Base-by-base conservation (phyloP, 2,113 vertebrate genomes). In the Corvus cornix region DNA sequence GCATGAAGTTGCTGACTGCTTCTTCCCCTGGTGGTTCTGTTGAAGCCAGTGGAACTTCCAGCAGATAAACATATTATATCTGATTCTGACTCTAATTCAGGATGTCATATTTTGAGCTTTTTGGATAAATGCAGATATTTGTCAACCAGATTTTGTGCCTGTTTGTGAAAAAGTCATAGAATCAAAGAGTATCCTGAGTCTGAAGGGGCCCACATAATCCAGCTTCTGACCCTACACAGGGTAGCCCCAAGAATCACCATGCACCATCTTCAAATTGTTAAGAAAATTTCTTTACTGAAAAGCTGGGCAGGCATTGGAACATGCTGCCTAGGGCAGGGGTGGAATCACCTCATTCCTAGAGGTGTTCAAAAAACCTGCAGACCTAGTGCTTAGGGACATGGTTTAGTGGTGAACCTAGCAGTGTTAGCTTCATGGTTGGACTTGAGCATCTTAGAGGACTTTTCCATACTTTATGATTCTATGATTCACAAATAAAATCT, bases 41-140 rank as follows among this genome's bases (percentile, higher is more conserved):
- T 56, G 53, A 89, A 82, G 39, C 7, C 22, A 22, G 20, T 15
- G 20, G 15, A 37, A n/a, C 2, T 78, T 22, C 23, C 43, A 1
- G 0, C 20, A 87, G 44, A 22, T 13, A 66, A 58, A 75, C 1
- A 0, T 44, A 24, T 6, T 52, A 26, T 3, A 8, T 68, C 28
- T 43, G n/a, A 73, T 19, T 16, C 24, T 89, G 24, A 6, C 7
- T 70, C 1, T 81, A 51, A 63, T 31, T 77, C 76, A 63, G 3
- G 7, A 11, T 24, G 30, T 35, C 0, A 0, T 30, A 58, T 44
- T 82, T 33, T 69, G 44, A 78, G 19, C 2, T 55, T 56, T 59
- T 52, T 35, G 24, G 26, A 46, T 53, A 75, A 75, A 56, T 9
- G 19, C 1, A 51, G 17, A 37, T 17, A 13, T 46, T 80, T 74